These are phyloP conservation scores for Metopolophium dirhodum DNA, from an alignment of 1,140 invertebrate species.

Conservation along the genomic window DNA sequence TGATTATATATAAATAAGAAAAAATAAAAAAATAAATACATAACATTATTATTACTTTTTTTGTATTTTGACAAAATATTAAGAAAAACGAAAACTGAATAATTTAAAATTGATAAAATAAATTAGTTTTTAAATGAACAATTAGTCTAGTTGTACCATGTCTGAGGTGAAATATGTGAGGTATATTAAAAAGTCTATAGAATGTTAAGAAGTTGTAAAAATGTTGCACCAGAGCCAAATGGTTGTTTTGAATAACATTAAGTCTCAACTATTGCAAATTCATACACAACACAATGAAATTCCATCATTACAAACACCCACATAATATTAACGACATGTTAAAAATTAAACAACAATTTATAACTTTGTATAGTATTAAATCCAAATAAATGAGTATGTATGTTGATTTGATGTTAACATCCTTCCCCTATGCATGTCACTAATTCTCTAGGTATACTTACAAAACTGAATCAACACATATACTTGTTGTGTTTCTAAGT, in stretches of 20 bases:
- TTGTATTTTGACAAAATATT: neutral
- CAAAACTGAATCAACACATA: no score
- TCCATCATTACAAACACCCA: neutral
- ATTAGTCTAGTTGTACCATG: neutral
- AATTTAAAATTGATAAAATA: neutral
- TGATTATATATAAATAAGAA: no score
- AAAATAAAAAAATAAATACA: no score
- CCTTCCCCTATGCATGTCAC: no score
- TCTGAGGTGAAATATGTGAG: no score
- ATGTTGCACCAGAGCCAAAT: neutral
- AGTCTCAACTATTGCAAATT: neutral
- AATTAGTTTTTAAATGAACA: neutral
- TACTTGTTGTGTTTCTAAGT: no score
- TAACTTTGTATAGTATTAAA: neutral
- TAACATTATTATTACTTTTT: neutral
- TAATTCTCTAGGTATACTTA: no score
- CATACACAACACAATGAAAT: neutral
- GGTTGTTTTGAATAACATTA: neutral
- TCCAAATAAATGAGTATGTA: neutral
- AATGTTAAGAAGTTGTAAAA: neutral
- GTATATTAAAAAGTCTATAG: neutral
- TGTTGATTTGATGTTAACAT: no score
- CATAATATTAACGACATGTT: no score
- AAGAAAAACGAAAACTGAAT: neutral
- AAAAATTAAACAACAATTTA: no score